Evolutionary conservation across 2,113 vertebrate genomes (phyloP).

Genomic region (Coracopsis vasa): DNA sequence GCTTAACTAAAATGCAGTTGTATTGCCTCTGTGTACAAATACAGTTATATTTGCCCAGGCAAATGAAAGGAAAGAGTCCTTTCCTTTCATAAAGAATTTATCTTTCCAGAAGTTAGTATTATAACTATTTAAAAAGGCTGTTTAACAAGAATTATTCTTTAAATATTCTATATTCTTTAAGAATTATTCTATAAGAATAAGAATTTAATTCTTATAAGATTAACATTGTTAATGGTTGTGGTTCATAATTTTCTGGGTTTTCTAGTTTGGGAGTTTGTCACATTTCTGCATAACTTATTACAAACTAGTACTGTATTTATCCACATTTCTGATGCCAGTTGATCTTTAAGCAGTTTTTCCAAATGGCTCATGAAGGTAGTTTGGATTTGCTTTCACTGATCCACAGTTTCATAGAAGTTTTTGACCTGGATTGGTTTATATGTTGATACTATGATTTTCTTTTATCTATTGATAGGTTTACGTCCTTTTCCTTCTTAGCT

Average conservation of each 20-base stretch:
- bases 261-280: neutral
- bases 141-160: neutral
- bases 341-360: neutral
- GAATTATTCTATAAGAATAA: too few relatives aligned
- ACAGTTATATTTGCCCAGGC: neutral
- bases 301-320: neutral
- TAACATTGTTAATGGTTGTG: neutral
- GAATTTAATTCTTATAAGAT: neutral
- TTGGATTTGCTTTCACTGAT: neutral
- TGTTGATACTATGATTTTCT: neutral
- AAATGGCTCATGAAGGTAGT: neutral
- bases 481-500: neutral
- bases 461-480: neutral
- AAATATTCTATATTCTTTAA: too few relatives aligned
- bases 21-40: neutral
- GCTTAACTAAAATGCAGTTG: neutral
- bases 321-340: neutral
- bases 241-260: neutral
- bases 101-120: neutral
- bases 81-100: neutral
- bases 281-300: neutral
- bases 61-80: neutral
- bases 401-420: accelerated
- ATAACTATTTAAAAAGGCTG: neutral
- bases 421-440: neutral